A percentile compares a stretch with the other conserved stretches of the same genome.
phyloP scores from a whole-genome alignment of 64 coral and sea anemone genomes.

The Porites australiensis region DNA sequence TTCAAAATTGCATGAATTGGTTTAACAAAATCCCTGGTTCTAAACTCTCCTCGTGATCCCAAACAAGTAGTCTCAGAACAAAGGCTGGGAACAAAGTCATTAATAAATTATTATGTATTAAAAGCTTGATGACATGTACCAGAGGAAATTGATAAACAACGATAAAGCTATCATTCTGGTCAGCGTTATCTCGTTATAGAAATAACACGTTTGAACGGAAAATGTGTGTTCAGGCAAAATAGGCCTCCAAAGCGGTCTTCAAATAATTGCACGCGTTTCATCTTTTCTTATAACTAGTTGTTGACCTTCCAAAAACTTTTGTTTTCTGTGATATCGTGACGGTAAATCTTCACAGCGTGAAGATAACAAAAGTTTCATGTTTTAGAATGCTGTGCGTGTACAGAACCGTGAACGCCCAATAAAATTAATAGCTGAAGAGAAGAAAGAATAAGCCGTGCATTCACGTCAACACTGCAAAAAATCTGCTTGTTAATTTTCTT shows the following conservation, averaged over 20 bases:
- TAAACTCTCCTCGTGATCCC: constrained; percentile 27
- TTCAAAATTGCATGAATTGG: constrained; percentile 35
- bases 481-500: too few species aligned
- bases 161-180: constrained; percentile 6
- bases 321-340: too few species aligned
- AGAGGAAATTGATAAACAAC: constrained; percentile 87
- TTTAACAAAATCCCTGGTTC: constrained; percentile 39
- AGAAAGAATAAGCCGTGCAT: too few species aligned
- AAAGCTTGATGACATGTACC: constrained; percentile 89
- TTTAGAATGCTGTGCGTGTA: too few species aligned
- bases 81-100: constrained; percentile 65
- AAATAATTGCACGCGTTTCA: too few species aligned
- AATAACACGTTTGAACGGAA: constrained; percentile 31
- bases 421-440: too few species aligned
- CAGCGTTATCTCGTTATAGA: neutral
- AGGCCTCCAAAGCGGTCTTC: neutral
- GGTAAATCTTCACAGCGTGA: too few species aligned
- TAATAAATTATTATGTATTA: constrained; percentile 83
- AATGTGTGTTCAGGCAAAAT: neutral
- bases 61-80: constrained; percentile 52
- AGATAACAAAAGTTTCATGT: too few species aligned
- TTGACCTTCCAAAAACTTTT: too few species aligned
- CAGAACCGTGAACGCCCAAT: too few species aligned
- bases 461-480: too few species aligned
- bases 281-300: too few species aligned